Base-by-base conservation (phyloP, 2,113 vertebrate genomes). In the Anguilla japonica region DNA sequence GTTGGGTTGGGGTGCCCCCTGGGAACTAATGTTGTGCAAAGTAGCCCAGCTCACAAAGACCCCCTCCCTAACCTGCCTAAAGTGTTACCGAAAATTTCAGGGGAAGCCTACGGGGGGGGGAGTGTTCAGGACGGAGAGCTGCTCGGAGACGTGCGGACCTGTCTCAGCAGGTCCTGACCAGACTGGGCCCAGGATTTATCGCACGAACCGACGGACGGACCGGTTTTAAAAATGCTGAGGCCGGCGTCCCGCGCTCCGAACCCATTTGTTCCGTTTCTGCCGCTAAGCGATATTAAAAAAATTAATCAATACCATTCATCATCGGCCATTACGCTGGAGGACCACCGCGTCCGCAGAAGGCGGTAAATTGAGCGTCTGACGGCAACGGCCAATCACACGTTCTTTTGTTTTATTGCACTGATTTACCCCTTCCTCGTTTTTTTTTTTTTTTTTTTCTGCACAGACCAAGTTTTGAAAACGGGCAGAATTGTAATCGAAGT, bases 1-100 rank as follows among this genome's bases (percentile, higher is more conserved):
- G 34, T 34, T 34, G 34, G 34, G 34, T 0, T 34, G 34, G 34
- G 34, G 1, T 34, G 13, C 34, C 83, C 40, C 83, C 75, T 87
- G 85, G 75, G 87, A 87, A 79, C 82, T 71, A 79, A 67, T 82
- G 57, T 83, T 41, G 60, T 90, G 34, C 34, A 34, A 34, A 34
- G 34, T 34, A 34, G 34, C 34, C 34, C 34, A 34, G 34, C 34
- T 34, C 34, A 34, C 34, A 34, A 34, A 34, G 34, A 34, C 34
- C 34, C 34, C 34, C 34, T 34, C 34, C 34, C 34, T 34, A 34
- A 34, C 34, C 34, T 34, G 34, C 34, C 34, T 34, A 34, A 34
- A 34, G 34, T 34, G 34, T 34, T 34, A 34, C 34, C 34, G 26
- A 71, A 29, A 34, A n/a, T 9, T 13, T 5, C 26, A 9, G 13